Conservation (phyloP, 2,113 vertebrate genomes). For the Heptranchias perlo region DNA sequence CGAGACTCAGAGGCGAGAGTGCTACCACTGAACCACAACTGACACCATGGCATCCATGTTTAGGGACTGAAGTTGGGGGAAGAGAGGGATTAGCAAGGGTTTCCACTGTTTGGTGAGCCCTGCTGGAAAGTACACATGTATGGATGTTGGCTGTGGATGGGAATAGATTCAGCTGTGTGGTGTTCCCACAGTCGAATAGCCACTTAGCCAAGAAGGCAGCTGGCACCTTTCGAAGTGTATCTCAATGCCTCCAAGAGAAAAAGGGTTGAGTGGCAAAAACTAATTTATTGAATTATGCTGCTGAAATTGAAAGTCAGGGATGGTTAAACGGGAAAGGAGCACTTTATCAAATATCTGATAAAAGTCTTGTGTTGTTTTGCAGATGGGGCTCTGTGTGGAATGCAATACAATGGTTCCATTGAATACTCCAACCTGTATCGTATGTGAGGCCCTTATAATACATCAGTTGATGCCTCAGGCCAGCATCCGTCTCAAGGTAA, state of each 20-base stretch:
- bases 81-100: background rate
- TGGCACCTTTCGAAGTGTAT: background rate
- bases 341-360: background rate
- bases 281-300: background rate
- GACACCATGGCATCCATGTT: background rate
- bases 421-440: slow-evolving; percentile 69
- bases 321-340: no score
- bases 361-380: slow-evolving; percentile 32
- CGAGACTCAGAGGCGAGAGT: background rate
- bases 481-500: slow-evolving; percentile 62
- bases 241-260: background rate
- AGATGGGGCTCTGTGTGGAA: slow-evolving; percentile 69
- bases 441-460: slow-evolving; percentile 70
- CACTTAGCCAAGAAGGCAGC: background rate
- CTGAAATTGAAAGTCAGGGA: background rate
- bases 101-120: background rate
- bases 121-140: background rate
- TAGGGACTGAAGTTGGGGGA: background rate
- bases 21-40: background rate
- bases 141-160: background rate
- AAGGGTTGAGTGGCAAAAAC: background rate
- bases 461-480: slow-evolving; percentile 64
- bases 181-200: background rate
- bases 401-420: slow-evolving; percentile 71
- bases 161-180: background rate